These are phyloP conservation scores for Reticulitermes speratus DNA, from an alignment of 1,140 invertebrate genomes.

Conservation along the genomic window DNA sequence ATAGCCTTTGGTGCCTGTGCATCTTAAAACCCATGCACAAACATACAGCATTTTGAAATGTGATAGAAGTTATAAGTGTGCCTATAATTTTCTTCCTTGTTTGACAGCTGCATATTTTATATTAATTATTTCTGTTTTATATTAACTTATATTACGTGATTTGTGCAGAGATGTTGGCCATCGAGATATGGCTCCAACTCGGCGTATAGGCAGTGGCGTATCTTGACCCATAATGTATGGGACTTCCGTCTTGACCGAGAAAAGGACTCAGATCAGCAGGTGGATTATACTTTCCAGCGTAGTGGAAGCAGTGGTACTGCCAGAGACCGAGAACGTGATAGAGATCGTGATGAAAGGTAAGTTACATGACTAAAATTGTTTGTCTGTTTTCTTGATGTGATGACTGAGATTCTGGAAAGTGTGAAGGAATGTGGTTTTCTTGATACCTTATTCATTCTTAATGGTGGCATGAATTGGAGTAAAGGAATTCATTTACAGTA, in stretches of 20 bases:
- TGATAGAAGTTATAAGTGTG: no score
- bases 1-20: no score
- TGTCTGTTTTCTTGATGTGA: neutral
- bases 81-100: no score
- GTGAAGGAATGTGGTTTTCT: no score
- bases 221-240: constrained; percentile 67
- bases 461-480: no score
- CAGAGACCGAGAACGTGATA: constrained; percentile 38
- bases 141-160: neutral
- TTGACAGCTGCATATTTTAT: no score
- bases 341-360: constrained; percentile 34
- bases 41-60: no score
- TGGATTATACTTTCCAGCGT: constrained; percentile 27
- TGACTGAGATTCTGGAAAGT: neutral
- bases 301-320: neutral
- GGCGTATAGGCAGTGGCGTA: constrained; percentile 75
- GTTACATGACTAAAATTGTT: neutral
- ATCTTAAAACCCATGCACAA: no score
- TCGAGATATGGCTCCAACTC: constrained; percentile 48
- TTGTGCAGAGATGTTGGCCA: constrained; percentile 45
- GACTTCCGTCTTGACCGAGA: constrained; percentile 47
- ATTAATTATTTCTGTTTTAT: no score
- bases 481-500: no score
- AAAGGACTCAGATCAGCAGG: constrained; percentile 29
- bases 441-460: no score